Evolutionary conservation across 1,140 invertebrate genomes (phyloP), one percentile per base, ranked within the genome.

Genomic region (Sogatella furcifera): DNA sequence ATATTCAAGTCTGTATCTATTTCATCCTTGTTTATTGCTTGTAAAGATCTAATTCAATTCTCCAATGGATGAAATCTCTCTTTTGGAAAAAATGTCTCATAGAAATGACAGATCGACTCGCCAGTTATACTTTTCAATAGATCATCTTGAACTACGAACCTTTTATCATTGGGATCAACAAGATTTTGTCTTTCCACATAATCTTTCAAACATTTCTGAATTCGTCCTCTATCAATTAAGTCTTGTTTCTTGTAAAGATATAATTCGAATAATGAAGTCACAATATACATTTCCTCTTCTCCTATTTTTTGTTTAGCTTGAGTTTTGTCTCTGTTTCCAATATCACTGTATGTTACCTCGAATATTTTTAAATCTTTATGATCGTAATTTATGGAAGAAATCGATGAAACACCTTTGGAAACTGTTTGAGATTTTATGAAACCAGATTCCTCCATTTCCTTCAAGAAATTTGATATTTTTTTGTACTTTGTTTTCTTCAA

Each of bases 401-500:
- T 82, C 60, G 83, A 84, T 70, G 86, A 84, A 38, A 84, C 82
- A n/a, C 83, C 83, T 71, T 82, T 82, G 0, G 70, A 68, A 66
- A 79, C 74, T 53, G 77, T 78, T 9, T 66, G 60, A 13, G 83
- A 77, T 55, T 74, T 72, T 6, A 85, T 78, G 49, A 83, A 63
- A 14, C 76, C 76, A 64, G 76, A 72, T n/a, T 71, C 67, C 59
- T 75, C 73, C 77, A 84, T 82, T 63, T 69, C 68, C 17, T 78
- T 73, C 56, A 95, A 73, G 72, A 92, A 93, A 55, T 84, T 85
- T 11, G 89, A 87, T 57, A 97, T 73, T 74, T 95, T 96, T 76
- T 95, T 95, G 69, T 84, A 92, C 17, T 80, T 84, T 11, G 91
- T 89, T 71, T 93, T 94, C 71, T 95, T 97, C 1, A 95, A 79